Percentiles rank a stretch among this genome's conserved stretches.
phyloP scores from a whole-genome alignment of 1,140 invertebrate species.

The Drosophila bocki region DNA sequence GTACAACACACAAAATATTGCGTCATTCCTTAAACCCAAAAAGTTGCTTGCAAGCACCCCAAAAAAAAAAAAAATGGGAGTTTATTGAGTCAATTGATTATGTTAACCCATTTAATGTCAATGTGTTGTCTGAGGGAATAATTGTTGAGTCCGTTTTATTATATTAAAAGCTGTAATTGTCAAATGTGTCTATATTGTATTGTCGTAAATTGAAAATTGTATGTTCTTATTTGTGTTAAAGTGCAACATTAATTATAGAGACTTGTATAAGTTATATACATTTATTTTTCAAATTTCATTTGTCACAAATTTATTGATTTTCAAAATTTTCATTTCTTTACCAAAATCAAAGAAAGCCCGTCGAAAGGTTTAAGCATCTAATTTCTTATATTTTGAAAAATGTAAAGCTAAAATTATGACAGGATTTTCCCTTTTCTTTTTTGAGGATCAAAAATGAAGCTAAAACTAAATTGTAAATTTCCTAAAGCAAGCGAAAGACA shows the following conservation, averaged over 20 bases:
- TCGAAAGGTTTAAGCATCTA: too few relatives aligned
- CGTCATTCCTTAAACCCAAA: slow-evolving; percentile 3
- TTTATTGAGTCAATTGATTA: background rate
- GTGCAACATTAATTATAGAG: background rate
- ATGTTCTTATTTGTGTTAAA: background rate
- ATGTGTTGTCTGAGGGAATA: background rate
- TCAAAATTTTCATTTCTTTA: background rate
- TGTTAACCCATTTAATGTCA: background rate
- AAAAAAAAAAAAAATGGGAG: background rate
- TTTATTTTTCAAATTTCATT: background rate
- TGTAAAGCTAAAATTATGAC: background rate
- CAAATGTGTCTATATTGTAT: background rate
- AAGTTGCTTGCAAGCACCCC: background rate
- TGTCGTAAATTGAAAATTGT: background rate
- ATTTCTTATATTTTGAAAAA: background rate
- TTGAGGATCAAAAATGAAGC: background rate
- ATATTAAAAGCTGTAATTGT: too few relatives aligned
- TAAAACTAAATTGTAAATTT: background rate
- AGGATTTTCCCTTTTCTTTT: background rate
- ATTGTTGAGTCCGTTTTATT: too few relatives aligned
- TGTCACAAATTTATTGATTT: background rate
- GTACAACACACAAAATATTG: background rate
- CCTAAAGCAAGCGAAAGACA: background rate
- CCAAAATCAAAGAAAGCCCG: too few relatives aligned
- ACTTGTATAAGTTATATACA: background rate